phyloP scores from a whole-genome alignment of 1,140 invertebrate species.

The Platorchestia sp. region DNA sequence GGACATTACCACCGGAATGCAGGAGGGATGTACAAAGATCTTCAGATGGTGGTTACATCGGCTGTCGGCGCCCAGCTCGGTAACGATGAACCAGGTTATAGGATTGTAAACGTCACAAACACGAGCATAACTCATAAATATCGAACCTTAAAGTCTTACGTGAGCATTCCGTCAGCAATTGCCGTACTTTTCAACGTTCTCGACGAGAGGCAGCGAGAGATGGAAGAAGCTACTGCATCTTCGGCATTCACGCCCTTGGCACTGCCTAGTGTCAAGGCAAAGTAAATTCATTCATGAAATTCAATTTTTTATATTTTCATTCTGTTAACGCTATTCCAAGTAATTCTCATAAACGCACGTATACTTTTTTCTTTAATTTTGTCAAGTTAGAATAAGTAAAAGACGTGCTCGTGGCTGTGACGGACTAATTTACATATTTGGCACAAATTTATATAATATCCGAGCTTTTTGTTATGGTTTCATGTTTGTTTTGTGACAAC shows the following conservation, averaged over 20 bases:
- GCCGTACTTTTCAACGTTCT: background rate
- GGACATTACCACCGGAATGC: constrained; percentile 76
- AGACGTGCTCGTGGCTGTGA: background rate
- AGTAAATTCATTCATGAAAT: background rate
- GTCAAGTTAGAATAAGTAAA: background rate
- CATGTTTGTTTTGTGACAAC: background rate
- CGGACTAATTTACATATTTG: background rate
- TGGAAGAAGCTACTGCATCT: background rate
- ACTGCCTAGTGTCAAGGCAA: background rate
- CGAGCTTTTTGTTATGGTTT: background rate
- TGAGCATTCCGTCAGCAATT: constrained; percentile 4
- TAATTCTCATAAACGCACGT: background rate
- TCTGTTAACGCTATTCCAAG: background rate
- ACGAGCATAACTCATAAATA: constrained; percentile 50
- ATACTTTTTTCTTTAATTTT: background rate
- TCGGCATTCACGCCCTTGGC: background rate
- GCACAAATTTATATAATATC: background rate
- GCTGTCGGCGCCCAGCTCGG: constrained; percentile 74
- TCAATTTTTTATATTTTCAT: background rate
- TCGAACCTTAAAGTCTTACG: background rate
- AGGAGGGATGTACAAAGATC: constrained; percentile 72
- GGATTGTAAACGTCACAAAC: constrained; percentile 72
- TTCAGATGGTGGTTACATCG: constrained; percentile 74
- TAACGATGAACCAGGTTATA: constrained; percentile 72
- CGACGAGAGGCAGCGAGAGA: background rate